Conservation (phyloP, 1,140 invertebrate genomes). For the Calycopis cecrops region DNA sequence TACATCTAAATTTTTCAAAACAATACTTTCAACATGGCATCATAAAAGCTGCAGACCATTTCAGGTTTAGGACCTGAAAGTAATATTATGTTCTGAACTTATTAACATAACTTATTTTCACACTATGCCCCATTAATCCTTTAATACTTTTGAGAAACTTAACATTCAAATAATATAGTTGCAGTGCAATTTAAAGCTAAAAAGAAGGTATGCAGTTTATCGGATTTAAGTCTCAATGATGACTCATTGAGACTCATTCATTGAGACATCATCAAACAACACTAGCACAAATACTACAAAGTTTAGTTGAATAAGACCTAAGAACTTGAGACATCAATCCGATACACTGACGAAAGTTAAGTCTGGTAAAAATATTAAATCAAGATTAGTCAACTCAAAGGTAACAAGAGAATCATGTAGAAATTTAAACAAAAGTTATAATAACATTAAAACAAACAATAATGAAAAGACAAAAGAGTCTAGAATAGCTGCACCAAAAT, state of each 20-base stretch:
- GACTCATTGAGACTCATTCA: too few species aligned
- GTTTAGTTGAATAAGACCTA: constrained; percentile 61
- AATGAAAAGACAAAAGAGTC: constrained; percentile 70
- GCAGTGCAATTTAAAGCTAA: too few species aligned
- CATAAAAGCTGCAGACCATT: too few species aligned
- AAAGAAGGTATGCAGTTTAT: too few species aligned
- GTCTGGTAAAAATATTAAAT: constrained; percentile 67
- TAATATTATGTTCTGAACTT: too few species aligned
- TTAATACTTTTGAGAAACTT: too few species aligned
- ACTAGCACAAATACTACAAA: constrained; percentile 69
- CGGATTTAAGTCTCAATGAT: constrained; percentile 78
- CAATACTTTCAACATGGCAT: too few species aligned
- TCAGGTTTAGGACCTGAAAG: too few species aligned
- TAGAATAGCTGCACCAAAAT: constrained; percentile 65
- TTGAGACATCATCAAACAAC: constrained; percentile 61
- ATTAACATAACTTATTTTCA: too few species aligned
- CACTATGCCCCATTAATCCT: too few species aligned
- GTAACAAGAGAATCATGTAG: constrained; percentile 54
- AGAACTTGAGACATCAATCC: constrained; percentile 56
- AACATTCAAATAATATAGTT: too few species aligned
- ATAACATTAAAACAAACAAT: constrained; percentile 42
- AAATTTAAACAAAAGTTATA: constrained; percentile 54
- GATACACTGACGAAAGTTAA: constrained; percentile 67
- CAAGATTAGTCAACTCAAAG: constrained; percentile 64
- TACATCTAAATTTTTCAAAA: too few species aligned